phyloP scores from a whole-genome alignment of 2,797 vertebrate species.

The Lepus townsendii region DNA sequence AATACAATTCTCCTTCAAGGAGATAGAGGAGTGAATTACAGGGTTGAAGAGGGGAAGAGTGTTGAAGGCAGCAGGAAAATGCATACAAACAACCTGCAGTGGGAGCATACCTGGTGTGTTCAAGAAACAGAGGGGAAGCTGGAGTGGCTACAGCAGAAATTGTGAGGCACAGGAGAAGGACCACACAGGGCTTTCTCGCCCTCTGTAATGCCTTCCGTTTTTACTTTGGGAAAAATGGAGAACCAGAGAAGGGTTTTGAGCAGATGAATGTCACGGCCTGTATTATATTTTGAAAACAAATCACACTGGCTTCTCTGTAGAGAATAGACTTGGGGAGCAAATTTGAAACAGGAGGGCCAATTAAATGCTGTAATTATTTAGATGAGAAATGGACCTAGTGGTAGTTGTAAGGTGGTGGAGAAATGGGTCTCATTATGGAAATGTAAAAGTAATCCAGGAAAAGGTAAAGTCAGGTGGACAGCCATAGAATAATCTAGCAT shows the following conservation, averaged over 20 bases:
- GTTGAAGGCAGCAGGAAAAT: not conserved
- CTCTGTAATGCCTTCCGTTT: not conserved
- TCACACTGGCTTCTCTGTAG: not conserved
- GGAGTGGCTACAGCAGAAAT: not conserved
- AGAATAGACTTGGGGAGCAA: not conserved
- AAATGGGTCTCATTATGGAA: not conserved
- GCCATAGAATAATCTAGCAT: not conserved
- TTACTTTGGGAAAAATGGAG: not conserved
- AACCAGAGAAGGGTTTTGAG: not conserved
- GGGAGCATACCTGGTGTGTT: not conserved
- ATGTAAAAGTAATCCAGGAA: not conserved
- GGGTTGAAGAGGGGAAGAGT: not conserved
- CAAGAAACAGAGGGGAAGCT: not conserved
- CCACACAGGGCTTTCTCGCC: not conserved
- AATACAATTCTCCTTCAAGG: not conserved
- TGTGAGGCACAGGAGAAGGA: not conserved
- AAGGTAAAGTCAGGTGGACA: too few relatives aligned
- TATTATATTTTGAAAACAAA: conserved; percentile 10
- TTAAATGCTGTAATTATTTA: not conserved
- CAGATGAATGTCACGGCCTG: not conserved
- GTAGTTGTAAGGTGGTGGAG: not conserved
- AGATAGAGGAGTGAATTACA: not conserved
- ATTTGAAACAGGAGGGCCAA: not conserved
- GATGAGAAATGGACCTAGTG: not conserved
- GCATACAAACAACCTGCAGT: not conserved